phyloP scores from a whole-genome alignment of 1,140 invertebrate species.

The Brachionus koreanus region DNA sequence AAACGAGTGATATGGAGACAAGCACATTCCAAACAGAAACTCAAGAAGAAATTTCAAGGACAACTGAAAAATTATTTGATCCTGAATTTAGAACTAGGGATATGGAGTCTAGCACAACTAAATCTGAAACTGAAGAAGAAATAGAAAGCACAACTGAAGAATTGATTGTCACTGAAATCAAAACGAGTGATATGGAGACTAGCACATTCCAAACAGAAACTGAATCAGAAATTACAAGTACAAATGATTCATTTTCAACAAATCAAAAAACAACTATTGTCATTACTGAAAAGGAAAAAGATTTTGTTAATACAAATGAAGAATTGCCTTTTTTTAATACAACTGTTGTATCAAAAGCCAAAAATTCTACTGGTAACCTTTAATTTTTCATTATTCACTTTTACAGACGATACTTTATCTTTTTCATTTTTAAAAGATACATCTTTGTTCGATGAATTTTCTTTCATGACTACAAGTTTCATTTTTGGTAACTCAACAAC shows the following conservation, averaged over 20 bases:
- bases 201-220: not conserved
- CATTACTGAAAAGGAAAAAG: not conserved
- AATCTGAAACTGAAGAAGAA: constrained; percentile 7
- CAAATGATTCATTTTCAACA: too few relatives aligned
- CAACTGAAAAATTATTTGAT: not conserved
- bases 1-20: not conserved
- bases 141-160: too few relatives aligned
- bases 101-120: not conserved
- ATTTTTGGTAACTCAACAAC: not conserved
- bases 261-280: too few relatives aligned
- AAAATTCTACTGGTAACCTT: too few relatives aligned
- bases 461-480: not conserved
- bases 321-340: too few relatives aligned
- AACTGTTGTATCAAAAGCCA: too few relatives aligned
- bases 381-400: too few relatives aligned
- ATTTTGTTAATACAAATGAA: not conserved
- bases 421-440: too few relatives aligned
- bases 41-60: not conserved
- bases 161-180: not conserved
- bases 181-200: not conserved
- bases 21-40: not conserved
- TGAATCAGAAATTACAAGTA: not conserved
- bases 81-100: not conserved
- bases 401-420: too few relatives aligned
- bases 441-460: too few relatives aligned